Base-by-base conservation (phyloP, 2,797 vertebrate genomes). In the Vespertilio murinus region DNA sequence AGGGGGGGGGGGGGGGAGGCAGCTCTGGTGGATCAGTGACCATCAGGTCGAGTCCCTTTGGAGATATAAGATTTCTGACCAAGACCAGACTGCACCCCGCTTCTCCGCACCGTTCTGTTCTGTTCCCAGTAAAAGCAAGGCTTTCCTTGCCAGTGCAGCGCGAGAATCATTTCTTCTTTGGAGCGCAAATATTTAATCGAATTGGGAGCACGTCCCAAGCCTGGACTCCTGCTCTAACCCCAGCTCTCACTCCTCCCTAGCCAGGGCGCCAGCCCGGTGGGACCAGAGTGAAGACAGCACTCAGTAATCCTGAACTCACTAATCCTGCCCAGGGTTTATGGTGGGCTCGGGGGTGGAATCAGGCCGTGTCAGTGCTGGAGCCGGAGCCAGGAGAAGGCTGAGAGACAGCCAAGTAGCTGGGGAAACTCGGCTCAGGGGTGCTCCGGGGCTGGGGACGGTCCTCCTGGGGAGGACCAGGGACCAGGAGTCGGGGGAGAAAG, bases 151-250 rank as follows among this genome's bases (percentile, higher is more conserved):
- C 93, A 70, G 71, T 79, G 85, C 28, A 82, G 40, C 30, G 54
- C 71, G 45, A 84, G 30, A 87, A 93, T 73, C 23, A 20, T 83
- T 95, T 96, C 94, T 96, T 96, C 40, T 47, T 65, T 23, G 81
- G 65, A 65, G 67, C n/a, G 0, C 94, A 95, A 80, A 92, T 88
- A 87, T 91, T 95, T 93, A 94, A 94, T 94, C 70, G 42, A 94
- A 61, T 16, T 79, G 69, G 45, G 38, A 94, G 35, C 38, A 47
- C 11, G 6, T 85, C 73, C 79, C 56, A 30, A 91, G 61, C 49
- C 75, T 23, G 81, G 78, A 80, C 35, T 90, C 91, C 54, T 38
- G 18, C 80, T 45, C 33, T 10, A 92, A 73, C 45, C 38, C 71
- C 54, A 64, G 59, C 54, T 75, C 45, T 69, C 33, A 67, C 78